Percentiles rank a stretch among this genome's conserved stretches.
Evolutionary conservation across 2,888 invertebrate species (phyloP).

Genomic region (Drosophila mercatorum): DNA sequence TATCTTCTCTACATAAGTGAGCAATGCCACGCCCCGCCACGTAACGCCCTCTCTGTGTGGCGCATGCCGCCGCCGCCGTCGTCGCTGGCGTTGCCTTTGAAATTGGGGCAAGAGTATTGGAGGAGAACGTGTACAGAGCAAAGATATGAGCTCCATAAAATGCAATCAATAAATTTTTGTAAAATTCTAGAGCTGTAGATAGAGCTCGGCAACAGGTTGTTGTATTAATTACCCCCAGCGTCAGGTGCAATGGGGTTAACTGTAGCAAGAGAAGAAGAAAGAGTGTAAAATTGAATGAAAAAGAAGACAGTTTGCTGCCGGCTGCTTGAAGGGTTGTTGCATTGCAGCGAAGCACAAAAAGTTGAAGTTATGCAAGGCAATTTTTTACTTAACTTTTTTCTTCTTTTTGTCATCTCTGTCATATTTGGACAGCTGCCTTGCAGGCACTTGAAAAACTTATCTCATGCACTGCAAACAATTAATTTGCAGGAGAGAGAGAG

Average conservation of each 20-base stretch:
- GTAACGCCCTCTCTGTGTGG: slow-evolving; percentile 21
- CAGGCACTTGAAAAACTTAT: background rate
- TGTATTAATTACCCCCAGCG: slow-evolving; percentile 38
- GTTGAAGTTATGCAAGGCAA: slow-evolving; percentile 10
- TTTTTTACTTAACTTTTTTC: slow-evolving; percentile 9
- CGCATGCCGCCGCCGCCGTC: slow-evolving; percentile 35
- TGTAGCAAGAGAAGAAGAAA: background rate
- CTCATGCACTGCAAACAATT: background rate
- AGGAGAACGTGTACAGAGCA: background rate
- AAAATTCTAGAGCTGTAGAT: slow-evolving; percentile 21
- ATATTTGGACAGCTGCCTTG: slow-evolving; percentile 37
- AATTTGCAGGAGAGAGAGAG: background rate
- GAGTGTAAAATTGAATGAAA: slow-evolving; percentile 11
- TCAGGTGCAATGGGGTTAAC: slow-evolving; percentile 19
- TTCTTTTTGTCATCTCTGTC: slow-evolving; percentile 22
- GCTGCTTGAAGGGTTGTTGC: slow-evolving; percentile 10
- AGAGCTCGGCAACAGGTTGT: slow-evolving; percentile 14
- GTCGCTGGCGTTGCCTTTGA: slow-evolving; percentile 2
- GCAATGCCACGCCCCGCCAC: slow-evolving; percentile 47
- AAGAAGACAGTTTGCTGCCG: slow-evolving; percentile 13
- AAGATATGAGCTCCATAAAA: slow-evolving; percentile 51
- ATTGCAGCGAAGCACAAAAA: background rate
- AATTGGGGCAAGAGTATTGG: slow-evolving; percentile 59
- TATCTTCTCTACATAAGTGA: slow-evolving; percentile 36
- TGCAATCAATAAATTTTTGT: slow-evolving; percentile 57